Conservation (phyloP, 2,888 invertebrate genomes). For the Cheilosia soror region DNA sequence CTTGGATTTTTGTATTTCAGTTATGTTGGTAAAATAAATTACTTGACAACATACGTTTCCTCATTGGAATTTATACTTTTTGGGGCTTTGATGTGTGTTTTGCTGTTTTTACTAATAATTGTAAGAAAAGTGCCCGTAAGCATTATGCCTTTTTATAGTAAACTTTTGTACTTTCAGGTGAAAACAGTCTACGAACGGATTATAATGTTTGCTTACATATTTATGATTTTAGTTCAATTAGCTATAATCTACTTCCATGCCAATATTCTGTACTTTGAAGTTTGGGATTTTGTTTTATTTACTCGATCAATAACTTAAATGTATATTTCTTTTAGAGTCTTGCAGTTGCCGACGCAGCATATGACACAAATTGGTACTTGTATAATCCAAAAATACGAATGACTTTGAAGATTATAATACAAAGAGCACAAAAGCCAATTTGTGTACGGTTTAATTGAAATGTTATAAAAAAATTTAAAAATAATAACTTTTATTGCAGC, state of each 20-base stretch:
- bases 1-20: conserved; percentile 7
- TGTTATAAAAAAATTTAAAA: not conserved
- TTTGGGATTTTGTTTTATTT: not conserved
- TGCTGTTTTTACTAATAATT: conserved; percentile 54
- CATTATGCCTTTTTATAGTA: not conserved
- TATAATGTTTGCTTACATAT: conserved; percentile 51
- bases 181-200: conserved; percentile 51
- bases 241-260: conserved; percentile 53
- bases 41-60: conserved; percentile 49
- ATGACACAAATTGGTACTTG: conserved; percentile 62
- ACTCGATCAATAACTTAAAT: not conserved
- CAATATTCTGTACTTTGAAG: conserved; percentile 56
- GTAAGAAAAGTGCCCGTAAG: not conserved
- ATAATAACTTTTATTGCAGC: conserved; percentile 29
- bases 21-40: conserved; percentile 46
- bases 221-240: conserved; percentile 56
- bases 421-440: conserved; percentile 58
- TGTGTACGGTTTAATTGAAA: conserved; percentile 36
- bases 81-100: conserved; percentile 58
- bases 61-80: conserved; percentile 54
- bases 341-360: conserved; percentile 55
- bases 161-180: conserved; percentile 22
- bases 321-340: conserved; percentile 29
- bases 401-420: conserved; percentile 49
- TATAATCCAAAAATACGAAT: conserved; percentile 46